Evolutionary conservation across 1,140 invertebrate genomes (phyloP), one percentile per base, ranked within the genome.

Genomic region (Drosophila rhopaloa): DNA sequence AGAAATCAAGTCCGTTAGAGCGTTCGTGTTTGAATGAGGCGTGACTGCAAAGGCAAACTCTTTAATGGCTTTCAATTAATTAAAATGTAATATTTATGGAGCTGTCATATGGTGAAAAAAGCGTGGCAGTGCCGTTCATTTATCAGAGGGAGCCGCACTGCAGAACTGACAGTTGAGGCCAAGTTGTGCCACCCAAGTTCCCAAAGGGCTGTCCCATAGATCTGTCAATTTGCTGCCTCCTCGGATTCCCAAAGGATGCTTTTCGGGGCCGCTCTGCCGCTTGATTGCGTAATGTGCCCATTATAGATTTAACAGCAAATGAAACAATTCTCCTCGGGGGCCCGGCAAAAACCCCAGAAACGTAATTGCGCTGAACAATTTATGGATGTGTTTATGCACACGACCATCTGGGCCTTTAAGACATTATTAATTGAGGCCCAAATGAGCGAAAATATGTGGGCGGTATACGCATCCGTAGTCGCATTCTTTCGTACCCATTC

Each of bases 21-120:
- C 3, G 4, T 5, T 54, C 11, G 37, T 53, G 60, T 29, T 4
- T 37, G 41, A 46, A 11, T 35, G 29, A 54, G 13, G 24, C 5
- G 29, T 32, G 35, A 27, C 14, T 24, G 38, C 48, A 5, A 14
- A 13, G 9, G 16, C 14, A 24, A 54, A 56, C 50, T 56, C 43
- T 35, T 76, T 76, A 65, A 76, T 58, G 83, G 54, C 84, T 54
- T 70, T 76, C 57, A 67, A 89, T 88, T 88, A 88, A 88, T 88
- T 83, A 74, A 89, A 80, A 80, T 89, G 71, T 46, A 77, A 74
- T 83, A 89, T 88, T 88, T 71, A 89, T 88, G 48, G 77, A 76
- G 61, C 72, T 74, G 76, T 83, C 79, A 76, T 58, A 80, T 70
- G 53, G 40, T 53, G 65, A 70, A 86, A 86, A 79, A 83, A 56